Conservation (phyloP, 2,888 invertebrate genomes). For the Phymatocera aterrima region DNA sequence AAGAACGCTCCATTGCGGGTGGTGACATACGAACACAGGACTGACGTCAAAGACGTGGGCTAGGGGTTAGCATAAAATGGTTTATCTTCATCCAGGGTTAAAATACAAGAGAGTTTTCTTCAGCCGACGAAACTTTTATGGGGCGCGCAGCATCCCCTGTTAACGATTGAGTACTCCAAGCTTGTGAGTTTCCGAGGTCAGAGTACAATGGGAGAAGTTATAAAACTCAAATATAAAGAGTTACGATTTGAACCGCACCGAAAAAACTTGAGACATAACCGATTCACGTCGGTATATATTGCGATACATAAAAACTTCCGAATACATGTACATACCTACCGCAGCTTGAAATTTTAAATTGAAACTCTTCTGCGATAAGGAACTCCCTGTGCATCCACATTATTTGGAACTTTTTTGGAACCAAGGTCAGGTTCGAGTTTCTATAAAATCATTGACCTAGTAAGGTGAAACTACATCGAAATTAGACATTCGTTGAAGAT, state of each 20-base stretch:
- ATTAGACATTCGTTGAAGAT: too few species aligned
- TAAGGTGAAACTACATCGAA: too few species aligned
- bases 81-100: background rate
- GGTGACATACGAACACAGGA: background rate
- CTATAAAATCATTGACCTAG: too few species aligned
- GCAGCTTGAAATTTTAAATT: background rate
- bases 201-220: slow-evolving; percentile 8
- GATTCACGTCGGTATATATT: background rate
- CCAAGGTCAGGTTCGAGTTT: background rate
- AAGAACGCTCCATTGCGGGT: background rate
- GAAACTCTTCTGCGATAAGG: background rate
- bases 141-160: background rate
- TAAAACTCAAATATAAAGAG: slow-evolving; percentile 13
- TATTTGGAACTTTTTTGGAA: background rate
- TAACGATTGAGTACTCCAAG: slow-evolving; percentile 2
- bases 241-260: background rate
- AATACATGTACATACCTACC: background rate
- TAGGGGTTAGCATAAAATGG: background rate
- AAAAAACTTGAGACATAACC: background rate
- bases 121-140: background rate
- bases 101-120: background rate
- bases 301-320: background rate
- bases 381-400: background rate
- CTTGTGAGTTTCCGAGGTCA: background rate
- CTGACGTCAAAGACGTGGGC: background rate